Evolutionary conservation across 2,888 invertebrate genomes (phyloP).

Genomic region (Sphaeridia pumilis): DNA sequence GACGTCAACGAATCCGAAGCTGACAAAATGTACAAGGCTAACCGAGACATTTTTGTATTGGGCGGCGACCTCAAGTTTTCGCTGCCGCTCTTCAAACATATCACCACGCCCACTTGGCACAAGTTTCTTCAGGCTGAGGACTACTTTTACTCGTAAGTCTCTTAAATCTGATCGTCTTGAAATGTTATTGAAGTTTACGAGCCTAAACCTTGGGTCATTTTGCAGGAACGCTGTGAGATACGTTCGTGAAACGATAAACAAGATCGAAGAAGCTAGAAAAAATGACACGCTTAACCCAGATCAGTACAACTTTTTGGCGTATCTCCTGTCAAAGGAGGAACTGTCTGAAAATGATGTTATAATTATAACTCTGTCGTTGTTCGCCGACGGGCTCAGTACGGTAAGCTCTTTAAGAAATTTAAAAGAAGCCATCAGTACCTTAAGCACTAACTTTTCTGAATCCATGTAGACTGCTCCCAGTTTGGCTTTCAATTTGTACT

Average conservation of each 20-base stretch:
- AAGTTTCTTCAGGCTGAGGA: slow-evolving; percentile 43
- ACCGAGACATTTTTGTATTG: slow-evolving; percentile 37
- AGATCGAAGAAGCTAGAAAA: slow-evolving; percentile 37
- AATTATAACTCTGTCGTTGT: slow-evolving; percentile 44
- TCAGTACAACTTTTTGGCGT: slow-evolving; percentile 42
- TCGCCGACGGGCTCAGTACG: slow-evolving; percentile 46
- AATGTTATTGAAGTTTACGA: background rate
- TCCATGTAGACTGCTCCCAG: slow-evolving; percentile 43
- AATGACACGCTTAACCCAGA: slow-evolving; percentile 37
- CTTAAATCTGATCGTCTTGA: background rate
- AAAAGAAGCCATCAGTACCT: too few relatives aligned
- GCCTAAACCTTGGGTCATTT: background rate
- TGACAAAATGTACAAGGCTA: slow-evolving; percentile 41
- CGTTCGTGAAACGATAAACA: slow-evolving; percentile 38
- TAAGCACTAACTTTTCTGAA: slow-evolving; percentile 9
- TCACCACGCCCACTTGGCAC: slow-evolving; percentile 42
- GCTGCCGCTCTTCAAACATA: slow-evolving; percentile 41
- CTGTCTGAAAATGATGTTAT: slow-evolving; percentile 42
- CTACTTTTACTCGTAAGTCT: slow-evolving; percentile 41
- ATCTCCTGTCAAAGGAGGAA: slow-evolving; percentile 42
- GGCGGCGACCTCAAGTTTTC: slow-evolving; percentile 42
- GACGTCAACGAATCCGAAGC: slow-evolving; percentile 38
- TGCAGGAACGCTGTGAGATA: slow-evolving; percentile 35
- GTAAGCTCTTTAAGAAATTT: too few relatives aligned
- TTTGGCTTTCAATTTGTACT: slow-evolving; percentile 33